Conservation (phyloP, 2,113 vertebrate species). For the Microtus montanus region DNA sequence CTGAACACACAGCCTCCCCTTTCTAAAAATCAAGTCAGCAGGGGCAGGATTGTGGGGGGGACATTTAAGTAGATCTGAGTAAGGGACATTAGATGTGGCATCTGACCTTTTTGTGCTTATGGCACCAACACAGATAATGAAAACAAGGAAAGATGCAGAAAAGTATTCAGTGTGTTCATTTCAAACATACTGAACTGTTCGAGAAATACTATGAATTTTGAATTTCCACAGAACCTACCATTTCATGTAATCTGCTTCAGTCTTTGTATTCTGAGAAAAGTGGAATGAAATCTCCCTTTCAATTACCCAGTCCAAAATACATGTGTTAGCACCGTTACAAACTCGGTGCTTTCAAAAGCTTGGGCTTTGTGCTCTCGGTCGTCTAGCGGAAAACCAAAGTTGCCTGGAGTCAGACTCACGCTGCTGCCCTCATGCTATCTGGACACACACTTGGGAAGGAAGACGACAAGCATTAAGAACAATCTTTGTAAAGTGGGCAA, state of each 20-base stretch:
- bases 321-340: not conserved
- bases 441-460: not conserved
- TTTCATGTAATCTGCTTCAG: not conserved
- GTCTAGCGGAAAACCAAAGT: not conserved
- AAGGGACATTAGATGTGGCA: not conserved
- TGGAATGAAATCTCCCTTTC: not conserved
- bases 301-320: not conserved
- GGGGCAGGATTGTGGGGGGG: rapidly evolving
- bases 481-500: not conserved
- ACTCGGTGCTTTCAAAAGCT: not conserved
- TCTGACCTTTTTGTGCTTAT: not conserved
- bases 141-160: not conserved
- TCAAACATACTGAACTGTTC: slow-evolving; percentile 4
- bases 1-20: rapidly evolving
- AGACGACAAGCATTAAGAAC: not conserved
- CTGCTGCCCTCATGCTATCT: not conserved
- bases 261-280: not conserved
- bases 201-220: not conserved
- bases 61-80: not conserved
- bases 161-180: not conserved
- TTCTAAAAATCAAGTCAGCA: not conserved
- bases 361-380: not conserved
- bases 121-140: not conserved
- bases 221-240: not conserved
- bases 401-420: not conserved